Conservation (phyloP, 37 sponge, comb jelly and placozoan species). For the Ephydatia muelleri region DNA sequence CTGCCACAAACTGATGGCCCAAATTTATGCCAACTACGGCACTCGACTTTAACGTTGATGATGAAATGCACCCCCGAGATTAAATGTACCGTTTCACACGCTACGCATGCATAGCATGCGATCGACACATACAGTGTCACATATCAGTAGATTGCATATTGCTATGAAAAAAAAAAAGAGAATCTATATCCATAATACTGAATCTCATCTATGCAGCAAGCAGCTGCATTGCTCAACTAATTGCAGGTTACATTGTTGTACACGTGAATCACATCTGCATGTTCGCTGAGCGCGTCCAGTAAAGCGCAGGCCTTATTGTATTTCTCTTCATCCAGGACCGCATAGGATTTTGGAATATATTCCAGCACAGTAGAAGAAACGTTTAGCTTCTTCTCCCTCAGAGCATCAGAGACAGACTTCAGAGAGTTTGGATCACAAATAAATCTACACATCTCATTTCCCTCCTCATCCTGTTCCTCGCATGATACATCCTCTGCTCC, state of each 20-base stretch:
- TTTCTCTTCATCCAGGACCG: conserved; percentile 7
- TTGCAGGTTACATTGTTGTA: conserved; percentile 40
- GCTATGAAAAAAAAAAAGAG: too few relatives aligned
- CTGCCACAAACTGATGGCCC: too few relatives aligned
- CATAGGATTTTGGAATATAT: conserved; percentile 41
- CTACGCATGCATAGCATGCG: too few relatives aligned
- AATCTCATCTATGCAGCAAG: too few relatives aligned
- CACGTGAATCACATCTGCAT: conserved; percentile 53
- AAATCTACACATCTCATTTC: conserved; percentile 27
- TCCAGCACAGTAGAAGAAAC: conserved; percentile 14
- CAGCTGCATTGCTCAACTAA: too few relatives aligned
- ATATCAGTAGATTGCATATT: too few relatives aligned
- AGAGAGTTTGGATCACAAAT: conserved; percentile 35
- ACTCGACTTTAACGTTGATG: too few relatives aligned
- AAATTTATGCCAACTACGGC: too few relatives aligned
- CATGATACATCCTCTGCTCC: conserved; percentile 71
- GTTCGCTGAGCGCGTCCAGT: conserved; percentile 35
- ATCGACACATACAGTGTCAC: too few relatives aligned
- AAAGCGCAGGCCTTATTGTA: conserved; percentile 40
- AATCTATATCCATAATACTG: too few relatives aligned
- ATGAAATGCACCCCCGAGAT: too few relatives aligned
- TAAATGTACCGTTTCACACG: too few relatives aligned
- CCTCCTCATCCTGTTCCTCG: conserved; percentile 5
- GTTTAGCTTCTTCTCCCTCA: conserved; percentile 6
- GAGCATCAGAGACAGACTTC: conserved; percentile 18